A percentile compares a stretch with the other conserved stretches of the same genome.
These are phyloP conservation scores for Pungitius pungitius DNA, from an alignment of 2,113 vertebrate genomes.

Conservation along the genomic window DNA sequence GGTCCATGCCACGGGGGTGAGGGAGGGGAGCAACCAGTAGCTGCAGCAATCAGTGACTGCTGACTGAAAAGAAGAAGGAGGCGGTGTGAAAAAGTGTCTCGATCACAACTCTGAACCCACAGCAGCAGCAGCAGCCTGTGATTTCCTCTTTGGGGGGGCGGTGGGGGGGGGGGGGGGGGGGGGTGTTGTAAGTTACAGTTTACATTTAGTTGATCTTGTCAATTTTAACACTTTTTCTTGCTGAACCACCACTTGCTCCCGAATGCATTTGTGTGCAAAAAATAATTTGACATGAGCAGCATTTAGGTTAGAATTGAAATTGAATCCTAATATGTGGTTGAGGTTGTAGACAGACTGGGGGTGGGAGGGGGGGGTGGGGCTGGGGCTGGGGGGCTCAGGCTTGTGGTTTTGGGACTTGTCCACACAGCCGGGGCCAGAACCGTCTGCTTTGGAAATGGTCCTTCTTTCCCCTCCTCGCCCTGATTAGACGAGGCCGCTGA, in stretches of 20 bases:
- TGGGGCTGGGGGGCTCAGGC: not conserved
- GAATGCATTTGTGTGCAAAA: not conserved
- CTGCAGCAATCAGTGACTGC: conserved; percentile 14
- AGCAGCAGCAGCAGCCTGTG: not conserved
- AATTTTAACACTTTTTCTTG: too few relatives aligned
- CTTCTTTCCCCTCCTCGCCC: conserved; percentile 47
- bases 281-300: conserved; percentile 8
- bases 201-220: not conserved
- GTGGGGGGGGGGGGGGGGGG: too few relatives aligned
- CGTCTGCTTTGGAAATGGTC: conserved; percentile 61
- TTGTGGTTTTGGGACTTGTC: conserved; percentile 39
- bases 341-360: conserved; percentile 12
- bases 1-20: conserved; percentile 34
- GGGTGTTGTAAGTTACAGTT: too few relatives aligned
- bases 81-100: not conserved
- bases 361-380: too few relatives aligned
- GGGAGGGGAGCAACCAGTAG: not conserved
- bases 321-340: conserved; percentile 23
- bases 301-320: conserved; percentile 19
- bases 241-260: not conserved
- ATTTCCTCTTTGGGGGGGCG: not conserved
- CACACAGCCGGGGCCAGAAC: conserved; percentile 29
- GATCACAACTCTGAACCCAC: conserved; percentile 6
- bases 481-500: conserved; percentile 54
- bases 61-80: conserved; percentile 1